Evolutionary conservation across 2,113 vertebrate species (phyloP).

Genomic region (Oreochromis tanganicae): DNA sequence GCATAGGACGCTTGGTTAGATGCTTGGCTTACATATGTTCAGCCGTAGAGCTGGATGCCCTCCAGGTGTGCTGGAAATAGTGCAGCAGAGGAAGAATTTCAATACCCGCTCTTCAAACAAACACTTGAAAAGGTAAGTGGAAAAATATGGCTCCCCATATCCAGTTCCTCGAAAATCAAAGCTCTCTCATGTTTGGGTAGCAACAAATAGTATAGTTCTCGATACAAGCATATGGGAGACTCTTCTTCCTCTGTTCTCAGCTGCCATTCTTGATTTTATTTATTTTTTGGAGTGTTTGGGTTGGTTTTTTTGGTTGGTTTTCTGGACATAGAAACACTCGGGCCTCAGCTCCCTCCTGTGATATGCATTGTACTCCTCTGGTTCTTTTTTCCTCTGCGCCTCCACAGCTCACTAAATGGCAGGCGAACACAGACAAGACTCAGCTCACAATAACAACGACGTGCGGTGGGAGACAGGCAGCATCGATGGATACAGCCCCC

Average conservation of each 20-base stretch:
- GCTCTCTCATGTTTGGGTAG: slow-evolving; percentile 32
- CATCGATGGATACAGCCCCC: not conserved
- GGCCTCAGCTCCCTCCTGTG: slow-evolving; percentile 15
- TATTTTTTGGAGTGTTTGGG: not conserved
- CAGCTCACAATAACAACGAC: slow-evolving; percentile 22
- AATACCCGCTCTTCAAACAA: slow-evolving; percentile 37
- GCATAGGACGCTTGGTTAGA: slow-evolving; percentile 12
- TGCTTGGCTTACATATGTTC: slow-evolving; percentile 45
- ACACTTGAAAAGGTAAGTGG: slow-evolving; percentile 48
- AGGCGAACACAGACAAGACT: slow-evolving; percentile 41
- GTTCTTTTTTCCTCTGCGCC: not conserved
- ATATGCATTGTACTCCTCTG: slow-evolving; percentile 11
- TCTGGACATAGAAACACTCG: slow-evolving; percentile 10
- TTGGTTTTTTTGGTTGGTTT: not conserved
- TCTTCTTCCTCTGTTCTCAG: not conserved
- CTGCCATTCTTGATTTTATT: not conserved
- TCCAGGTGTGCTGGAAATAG: slow-evolving; percentile 54
- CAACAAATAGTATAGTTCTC: slow-evolving; percentile 8
- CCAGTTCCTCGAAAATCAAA: slow-evolving; percentile 40
- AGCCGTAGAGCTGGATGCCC: slow-evolving; percentile 30
- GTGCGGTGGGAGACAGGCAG: not conserved
- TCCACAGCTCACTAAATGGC: slow-evolving; percentile 40
- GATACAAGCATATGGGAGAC: slow-evolving; percentile 14
- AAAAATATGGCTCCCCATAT: slow-evolving; percentile 27
- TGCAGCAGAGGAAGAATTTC: slow-evolving; percentile 41